Base-by-base conservation (phyloP, 2,113 vertebrate species). In the Antigone vipio region DNA sequence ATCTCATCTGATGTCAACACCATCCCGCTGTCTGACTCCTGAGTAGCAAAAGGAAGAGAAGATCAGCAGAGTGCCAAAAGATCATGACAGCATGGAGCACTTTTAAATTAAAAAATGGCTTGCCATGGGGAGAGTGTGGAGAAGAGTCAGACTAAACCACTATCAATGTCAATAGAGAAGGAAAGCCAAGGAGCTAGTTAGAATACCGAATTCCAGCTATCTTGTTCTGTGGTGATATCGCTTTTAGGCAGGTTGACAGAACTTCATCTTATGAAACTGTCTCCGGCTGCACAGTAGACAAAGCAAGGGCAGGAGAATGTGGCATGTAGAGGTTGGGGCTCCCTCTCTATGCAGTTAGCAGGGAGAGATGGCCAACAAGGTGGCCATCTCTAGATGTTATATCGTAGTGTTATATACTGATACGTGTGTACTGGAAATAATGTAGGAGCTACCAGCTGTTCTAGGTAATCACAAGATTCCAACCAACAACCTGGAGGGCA, bases 21-120 rank as follows among this genome's bases (percentile, higher is more conserved):
- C 98, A 99, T 98, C 42, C 99, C 99, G 3, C 99, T 99, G 97
- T 99, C 99, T 1, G 99, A 98, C 78, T 99, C 98, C 99, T 99
- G 97, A 75, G 75, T 12, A 90, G 92, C 49, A 80, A 32, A 88
- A 90, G 55, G 52, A 87, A 71, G 60, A 60, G 23, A 72, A 62
- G 22, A 34, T 89, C 78, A 96, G 69, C 66, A 77, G 44, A 29
- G 42, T 30, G 40, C 13, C 59, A 12, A 53, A 35, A 11, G 9
- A 50, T 44, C 6, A 2, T 9, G n/a, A 52, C 44, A 86, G 38
- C 24, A 11, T 11, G 10, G 35, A 68, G 18, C 19, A 21, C 45
- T 67, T 66, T 13, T 9, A 58, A 32, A 20, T 62, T 34, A 85
- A 30, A 30, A 71, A 55, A 23, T 5, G 11, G 13, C 20, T 44